Conservation (phyloP, 1,140 invertebrate species). For the Meloidogyne floridensis region DNA sequence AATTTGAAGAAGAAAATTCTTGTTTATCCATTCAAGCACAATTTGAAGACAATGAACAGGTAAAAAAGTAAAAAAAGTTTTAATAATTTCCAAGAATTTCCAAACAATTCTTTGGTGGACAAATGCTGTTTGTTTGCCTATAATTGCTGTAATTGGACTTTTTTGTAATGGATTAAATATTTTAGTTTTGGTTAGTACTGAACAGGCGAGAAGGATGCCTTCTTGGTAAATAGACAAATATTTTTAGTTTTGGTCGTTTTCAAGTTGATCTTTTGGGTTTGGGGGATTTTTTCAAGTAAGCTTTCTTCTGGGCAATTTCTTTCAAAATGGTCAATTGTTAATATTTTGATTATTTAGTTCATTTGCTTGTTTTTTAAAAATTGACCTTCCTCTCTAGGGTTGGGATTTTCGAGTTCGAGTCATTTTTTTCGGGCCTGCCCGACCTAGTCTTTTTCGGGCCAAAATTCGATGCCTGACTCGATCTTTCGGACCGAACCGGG, state of each 20-base stretch:
- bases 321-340: no score
- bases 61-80: not conserved
- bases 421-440: no score
- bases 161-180: conserved; percentile 62
- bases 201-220: conserved; percentile 58
- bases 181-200: conserved; percentile 55
- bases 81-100: not conserved
- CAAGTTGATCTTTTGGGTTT: no score
- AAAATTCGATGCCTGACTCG: no score
- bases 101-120: conserved; percentile 61
- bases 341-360: no score
- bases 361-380: no score
- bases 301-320: no score
- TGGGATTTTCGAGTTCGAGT: no score
- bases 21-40: not conserved
- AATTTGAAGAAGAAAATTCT: no score
- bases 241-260: not conserved
- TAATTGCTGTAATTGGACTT: conserved; percentile 59
- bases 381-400: not conserved
- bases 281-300: no score
- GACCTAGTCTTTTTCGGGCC: no score
- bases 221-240: conserved; percentile 51
- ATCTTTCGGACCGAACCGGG: no score
- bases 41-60: not conserved
- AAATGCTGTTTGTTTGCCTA: conserved; percentile 51